These are phyloP conservation scores for Epizoanthus scotinus DNA, from an alignment of 92 coral and sea anemone genomes.

Conservation along the genomic window DNA sequence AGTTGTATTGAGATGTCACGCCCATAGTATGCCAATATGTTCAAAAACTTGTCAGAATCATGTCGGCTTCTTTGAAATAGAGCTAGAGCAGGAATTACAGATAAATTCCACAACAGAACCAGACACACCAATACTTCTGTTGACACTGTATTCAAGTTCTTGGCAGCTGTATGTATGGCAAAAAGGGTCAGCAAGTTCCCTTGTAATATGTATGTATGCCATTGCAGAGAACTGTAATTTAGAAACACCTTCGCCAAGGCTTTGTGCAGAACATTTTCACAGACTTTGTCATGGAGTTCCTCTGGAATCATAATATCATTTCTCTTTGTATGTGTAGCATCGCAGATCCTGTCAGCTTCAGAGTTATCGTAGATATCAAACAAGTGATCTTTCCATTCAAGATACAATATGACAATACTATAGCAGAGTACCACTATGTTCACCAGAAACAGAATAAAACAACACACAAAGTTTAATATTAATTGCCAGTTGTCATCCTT, in stretches of 20 bases:
- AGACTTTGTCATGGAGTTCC: conserved; percentile 8
- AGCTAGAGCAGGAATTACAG: background rate
- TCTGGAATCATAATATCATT: background rate
- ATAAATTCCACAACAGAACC: too few relatives aligned
- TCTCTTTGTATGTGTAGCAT: background rate
- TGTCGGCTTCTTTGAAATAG: background rate
- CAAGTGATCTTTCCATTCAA: background rate
- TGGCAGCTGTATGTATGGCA: too few relatives aligned
- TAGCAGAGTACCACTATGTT: too few relatives aligned
- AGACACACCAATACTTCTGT: too few relatives aligned
- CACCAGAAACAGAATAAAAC: too few relatives aligned
- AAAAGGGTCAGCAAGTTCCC: background rate
- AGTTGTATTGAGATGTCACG: background rate
- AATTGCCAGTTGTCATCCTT: too few relatives aligned
- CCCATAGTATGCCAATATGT: background rate
- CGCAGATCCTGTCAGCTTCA: background rate
- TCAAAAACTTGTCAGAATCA: background rate
- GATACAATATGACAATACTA: background rate
- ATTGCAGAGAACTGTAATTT: background rate
- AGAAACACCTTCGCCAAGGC: background rate
- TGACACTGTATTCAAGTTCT: too few relatives aligned
- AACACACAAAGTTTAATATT: too few relatives aligned
- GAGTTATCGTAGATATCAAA: background rate
- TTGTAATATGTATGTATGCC: background rate
- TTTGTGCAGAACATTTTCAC: background rate